A percentile compares a stretch with the other conserved stretches of the same genome.
These are phyloP conservation scores for Habroteleia sp. DNA, from an alignment of 2,888 invertebrate species.

Conservation along the genomic window DNA sequence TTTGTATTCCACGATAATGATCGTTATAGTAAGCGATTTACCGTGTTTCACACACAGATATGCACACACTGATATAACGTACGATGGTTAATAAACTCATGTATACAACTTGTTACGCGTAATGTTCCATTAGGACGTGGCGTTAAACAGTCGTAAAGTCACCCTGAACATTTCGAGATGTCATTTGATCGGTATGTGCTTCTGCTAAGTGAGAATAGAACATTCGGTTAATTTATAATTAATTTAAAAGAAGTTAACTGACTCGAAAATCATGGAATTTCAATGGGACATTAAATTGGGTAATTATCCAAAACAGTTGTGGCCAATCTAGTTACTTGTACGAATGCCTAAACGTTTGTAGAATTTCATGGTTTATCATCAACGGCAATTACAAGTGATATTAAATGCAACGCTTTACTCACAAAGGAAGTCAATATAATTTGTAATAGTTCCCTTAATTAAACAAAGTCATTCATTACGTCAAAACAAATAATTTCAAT, in stretches of 20 bases:
- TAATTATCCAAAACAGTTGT: no score
- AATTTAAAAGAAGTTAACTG: no score
- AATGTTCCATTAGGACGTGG: constrained; percentile 27
- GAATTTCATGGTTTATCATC: not conserved
- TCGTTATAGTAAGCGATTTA: constrained; percentile 35
- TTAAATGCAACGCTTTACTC: not conserved
- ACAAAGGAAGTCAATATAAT: constrained; percentile 9
- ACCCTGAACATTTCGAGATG: constrained; percentile 19
- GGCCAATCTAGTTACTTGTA: no score
- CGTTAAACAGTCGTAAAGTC: constrained; percentile 39
- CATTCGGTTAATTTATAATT: no score
- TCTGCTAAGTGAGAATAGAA: constrained; percentile 4
- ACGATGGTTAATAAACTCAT: constrained; percentile 44
- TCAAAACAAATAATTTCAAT: not conserved
- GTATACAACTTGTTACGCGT: constrained; percentile 35
- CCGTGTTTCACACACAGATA: no score
- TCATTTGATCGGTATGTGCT: constrained; percentile 20
- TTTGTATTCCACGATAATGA: constrained; percentile 37
- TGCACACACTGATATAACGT: constrained; percentile 20
- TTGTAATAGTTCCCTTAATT: constrained; percentile 4
- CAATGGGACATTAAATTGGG: no score
- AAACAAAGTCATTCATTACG: constrained; percentile 1
- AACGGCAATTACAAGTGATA: not conserved
- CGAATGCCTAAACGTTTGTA: no score
- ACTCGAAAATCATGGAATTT: no score